Conservation (phyloP, 2,888 invertebrate genomes). For the Coelinius sp. region DNA sequence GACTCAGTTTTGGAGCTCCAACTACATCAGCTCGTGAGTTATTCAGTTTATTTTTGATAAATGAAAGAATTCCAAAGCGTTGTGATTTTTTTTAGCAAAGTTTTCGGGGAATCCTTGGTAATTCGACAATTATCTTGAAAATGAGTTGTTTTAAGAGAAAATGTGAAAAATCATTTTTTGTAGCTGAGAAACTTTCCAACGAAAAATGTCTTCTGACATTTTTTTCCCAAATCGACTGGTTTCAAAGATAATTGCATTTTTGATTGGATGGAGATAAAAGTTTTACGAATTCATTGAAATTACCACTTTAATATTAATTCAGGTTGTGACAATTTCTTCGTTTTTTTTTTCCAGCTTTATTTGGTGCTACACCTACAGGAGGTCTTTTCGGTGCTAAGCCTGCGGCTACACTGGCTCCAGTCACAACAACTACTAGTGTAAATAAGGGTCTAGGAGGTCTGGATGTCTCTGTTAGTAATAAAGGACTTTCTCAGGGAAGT, state of each 20-base stretch:
- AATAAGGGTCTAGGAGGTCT: conserved; percentile 81
- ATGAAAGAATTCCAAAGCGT: too few species aligned
- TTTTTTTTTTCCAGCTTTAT: conserved; percentile 55
- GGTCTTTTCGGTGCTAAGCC: conserved; percentile 61
- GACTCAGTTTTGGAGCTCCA: conserved; percentile 55
- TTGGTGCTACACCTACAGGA: conserved; percentile 54
- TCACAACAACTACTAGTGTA: conserved; percentile 64
- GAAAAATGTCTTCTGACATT: too few species aligned
- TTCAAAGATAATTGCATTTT: too few species aligned
- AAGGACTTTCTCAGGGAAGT: conserved; percentile 68
- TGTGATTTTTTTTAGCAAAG: background rate
- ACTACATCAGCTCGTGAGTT: conserved; percentile 52
- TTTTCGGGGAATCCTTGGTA: too few species aligned
- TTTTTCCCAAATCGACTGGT: too few species aligned
- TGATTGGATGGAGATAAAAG: too few species aligned
- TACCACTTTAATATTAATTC: background rate
- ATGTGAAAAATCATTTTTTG: too few species aligned
- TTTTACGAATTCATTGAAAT: too few species aligned
- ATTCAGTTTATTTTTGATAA: conserved; percentile 3
- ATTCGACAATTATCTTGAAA: too few species aligned
- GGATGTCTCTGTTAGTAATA: conserved; percentile 72
- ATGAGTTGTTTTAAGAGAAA: too few species aligned
- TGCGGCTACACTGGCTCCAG: conserved; percentile 51
- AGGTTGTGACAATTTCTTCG: background rate
- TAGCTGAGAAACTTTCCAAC: too few species aligned